Evolutionary conservation across 2,797 vertebrate species (phyloP).

Genomic region (Pristis pectinata): DNA sequence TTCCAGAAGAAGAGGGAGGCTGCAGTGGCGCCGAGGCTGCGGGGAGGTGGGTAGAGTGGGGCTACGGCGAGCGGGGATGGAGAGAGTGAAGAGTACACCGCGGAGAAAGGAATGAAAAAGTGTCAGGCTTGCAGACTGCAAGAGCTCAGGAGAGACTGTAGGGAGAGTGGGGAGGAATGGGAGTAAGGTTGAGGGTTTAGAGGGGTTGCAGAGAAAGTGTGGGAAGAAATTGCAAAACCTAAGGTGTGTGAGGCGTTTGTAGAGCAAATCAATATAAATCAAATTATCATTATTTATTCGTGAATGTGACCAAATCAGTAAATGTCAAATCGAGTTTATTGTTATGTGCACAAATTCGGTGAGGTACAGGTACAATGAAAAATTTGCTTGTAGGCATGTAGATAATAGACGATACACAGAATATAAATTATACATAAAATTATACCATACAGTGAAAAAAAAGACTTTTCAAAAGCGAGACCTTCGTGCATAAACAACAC

Average conservation of each 20-base stretch:
- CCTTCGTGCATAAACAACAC: no score
- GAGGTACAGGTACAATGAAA: no score
- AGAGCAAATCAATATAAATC: not conserved
- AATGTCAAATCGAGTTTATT: not conserved
- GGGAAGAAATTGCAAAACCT: not conserved
- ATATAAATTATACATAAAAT: no score
- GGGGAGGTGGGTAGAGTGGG: not conserved
- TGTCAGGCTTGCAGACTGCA: not conserved
- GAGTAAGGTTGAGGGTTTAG: not conserved
- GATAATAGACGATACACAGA: no score
- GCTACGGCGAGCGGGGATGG: not conserved
- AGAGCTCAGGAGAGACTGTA: not conserved
- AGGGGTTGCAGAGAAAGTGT: not conserved
- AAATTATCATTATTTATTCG: not conserved
- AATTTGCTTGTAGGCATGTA: no score
- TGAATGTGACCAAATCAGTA: not conserved
- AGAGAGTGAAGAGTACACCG: not conserved
- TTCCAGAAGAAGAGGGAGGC: not conserved
- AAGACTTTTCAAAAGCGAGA: no score
- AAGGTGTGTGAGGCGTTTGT: no score
- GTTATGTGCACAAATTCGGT: no score
- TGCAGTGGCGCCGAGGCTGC: not conserved
- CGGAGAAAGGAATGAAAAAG: not conserved
- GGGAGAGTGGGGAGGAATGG: not conserved
- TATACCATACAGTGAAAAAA: no score